These are phyloP conservation scores for Nestor notabilis DNA, from an alignment of 2,113 vertebrate genomes.

Conservation along the genomic window DNA sequence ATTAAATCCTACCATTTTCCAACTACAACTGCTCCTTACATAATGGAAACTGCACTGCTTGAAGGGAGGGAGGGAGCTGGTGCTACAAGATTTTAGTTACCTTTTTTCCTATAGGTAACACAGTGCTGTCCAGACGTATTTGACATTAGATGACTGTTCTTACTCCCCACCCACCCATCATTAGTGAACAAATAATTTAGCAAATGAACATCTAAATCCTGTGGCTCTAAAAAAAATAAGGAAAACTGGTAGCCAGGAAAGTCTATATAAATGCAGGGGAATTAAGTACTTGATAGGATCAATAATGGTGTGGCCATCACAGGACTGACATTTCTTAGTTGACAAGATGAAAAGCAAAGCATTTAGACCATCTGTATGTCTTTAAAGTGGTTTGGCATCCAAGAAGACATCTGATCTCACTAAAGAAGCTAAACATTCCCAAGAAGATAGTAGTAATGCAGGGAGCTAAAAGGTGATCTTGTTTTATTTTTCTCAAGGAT, in stretches of 20 bases:
- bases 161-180: neutral
- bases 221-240: neutral
- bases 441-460: neutral
- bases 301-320: neutral
- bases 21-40: fast-evolving
- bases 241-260: neutral
- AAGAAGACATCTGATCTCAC: slow-evolving; percentile 45
- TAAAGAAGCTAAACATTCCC: slow-evolving; percentile 15
- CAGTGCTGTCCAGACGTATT: neutral
- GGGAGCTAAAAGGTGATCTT: slow-evolving; percentile 6
- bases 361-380: slow-evolving; percentile 11
- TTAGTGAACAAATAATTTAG: neutral
- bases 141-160: neutral
- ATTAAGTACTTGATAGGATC: neutral
- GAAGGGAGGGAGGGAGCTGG: neutral
- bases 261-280: neutral
- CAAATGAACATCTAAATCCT: neutral
- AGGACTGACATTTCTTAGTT: neutral
- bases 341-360: slow-evolving; percentile 36
- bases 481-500: neutral
- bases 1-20: neutral
- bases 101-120: neutral
- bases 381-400: slow-evolving; percentile 30
- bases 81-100: neutral
- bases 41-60: neutral